phyloP scores from a whole-genome alignment of 2,797 vertebrate genomes.

The Brotogeris chrysoptera region DNA sequence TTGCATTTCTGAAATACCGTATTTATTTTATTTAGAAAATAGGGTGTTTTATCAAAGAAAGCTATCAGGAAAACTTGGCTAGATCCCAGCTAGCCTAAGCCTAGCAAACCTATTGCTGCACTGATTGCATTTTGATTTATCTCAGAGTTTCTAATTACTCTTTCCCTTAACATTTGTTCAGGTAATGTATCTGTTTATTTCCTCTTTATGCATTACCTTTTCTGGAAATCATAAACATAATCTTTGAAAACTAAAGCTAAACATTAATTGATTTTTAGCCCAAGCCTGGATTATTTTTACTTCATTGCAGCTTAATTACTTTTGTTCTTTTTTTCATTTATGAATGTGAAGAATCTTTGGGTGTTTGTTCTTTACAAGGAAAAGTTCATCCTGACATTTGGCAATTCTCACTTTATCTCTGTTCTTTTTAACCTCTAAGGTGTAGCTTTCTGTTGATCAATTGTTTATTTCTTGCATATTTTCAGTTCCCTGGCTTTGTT shows the following conservation, averaged over 20 bases:
- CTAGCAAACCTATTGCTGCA: neutral
- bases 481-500: neutral
- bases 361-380: neutral
- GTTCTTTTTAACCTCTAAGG: neutral
- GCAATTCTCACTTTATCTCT: neutral
- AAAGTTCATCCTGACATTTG: neutral
- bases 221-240: neutral
- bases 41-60: neutral
- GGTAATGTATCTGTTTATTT: constrained; percentile 1
- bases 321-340: neutral
- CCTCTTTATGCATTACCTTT: neutral
- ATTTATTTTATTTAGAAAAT: neutral
- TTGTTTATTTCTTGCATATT: neutral
- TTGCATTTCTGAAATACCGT: neutral
- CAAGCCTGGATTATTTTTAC: neutral
- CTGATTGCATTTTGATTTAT: constrained; percentile 46
- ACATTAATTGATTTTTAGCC: neutral
- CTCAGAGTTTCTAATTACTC: constrained; percentile 13
- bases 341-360: neutral
- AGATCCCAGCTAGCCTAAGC: neutral
- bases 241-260: neutral
- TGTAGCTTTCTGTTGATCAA: neutral
- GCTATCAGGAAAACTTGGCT: neutral
- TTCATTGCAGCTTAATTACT: neutral
- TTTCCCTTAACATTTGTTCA: constrained; percentile 1